Percentiles rank a stretch among this genome's conserved stretches.
phyloP scores from a whole-genome alignment of 2,113 vertebrate genomes.

The Empidonax traillii region DNA sequence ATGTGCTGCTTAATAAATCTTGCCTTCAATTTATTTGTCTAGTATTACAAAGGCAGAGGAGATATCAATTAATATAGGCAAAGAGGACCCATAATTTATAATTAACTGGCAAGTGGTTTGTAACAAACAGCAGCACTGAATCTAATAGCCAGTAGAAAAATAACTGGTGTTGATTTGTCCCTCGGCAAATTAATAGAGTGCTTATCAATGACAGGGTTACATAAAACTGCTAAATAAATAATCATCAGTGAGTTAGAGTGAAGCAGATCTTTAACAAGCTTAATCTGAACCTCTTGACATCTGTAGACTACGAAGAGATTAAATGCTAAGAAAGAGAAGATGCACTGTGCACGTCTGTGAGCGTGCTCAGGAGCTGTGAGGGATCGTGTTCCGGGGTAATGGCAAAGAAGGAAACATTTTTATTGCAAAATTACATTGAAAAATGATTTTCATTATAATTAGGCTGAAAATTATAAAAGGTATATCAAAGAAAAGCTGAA shows the following conservation, averaged over 20 bases:
- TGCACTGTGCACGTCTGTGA: constrained; percentile 46
- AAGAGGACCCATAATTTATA: constrained; percentile 97
- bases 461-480: constrained; percentile 76
- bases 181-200: constrained; percentile 95
- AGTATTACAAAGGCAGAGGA: constrained; percentile 86
- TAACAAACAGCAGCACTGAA: constrained; percentile 91
- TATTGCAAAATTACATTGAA: constrained; percentile 75
- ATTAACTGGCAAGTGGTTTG: constrained; percentile 96
- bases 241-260: constrained; percentile 96
- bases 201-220: constrained; percentile 98
- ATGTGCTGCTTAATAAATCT: constrained; percentile 87
- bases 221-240: constrained; percentile 99
- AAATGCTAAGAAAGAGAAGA: constrained; percentile 76
- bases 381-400: constrained; percentile 68
- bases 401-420: constrained; percentile 76
- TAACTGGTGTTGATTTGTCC: constrained; percentile 93
- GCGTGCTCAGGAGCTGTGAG: constrained; percentile 61
- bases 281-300: constrained; percentile 94
- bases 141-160: constrained; percentile 92
- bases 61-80: constrained; percentile 96
- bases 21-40: constrained; percentile 92
- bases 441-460: constrained; percentile 80
- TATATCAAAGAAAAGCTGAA: constrained; percentile 72
- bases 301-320: constrained; percentile 83
- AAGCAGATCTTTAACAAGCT: constrained; percentile 96